Conservation (phyloP, 2,888 invertebrate species). For the Beris morrisii region DNA sequence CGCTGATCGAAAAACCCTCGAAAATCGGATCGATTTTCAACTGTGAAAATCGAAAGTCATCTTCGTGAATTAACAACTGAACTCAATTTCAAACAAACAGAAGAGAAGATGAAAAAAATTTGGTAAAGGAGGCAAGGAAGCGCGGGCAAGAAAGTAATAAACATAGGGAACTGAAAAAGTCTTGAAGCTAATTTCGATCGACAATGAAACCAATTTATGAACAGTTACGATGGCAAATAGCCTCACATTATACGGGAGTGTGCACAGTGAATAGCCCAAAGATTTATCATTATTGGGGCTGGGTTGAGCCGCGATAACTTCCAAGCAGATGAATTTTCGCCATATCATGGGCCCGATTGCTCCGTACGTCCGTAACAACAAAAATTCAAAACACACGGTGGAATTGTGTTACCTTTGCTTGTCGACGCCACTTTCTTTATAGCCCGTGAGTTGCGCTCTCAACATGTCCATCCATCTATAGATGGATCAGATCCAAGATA, state of each 20-base stretch:
- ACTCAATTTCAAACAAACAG: conserved; percentile 30
- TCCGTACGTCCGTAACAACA: conserved; percentile 21
- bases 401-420: conserved; percentile 10
- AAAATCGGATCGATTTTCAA: neutral
- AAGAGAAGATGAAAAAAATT: neutral
- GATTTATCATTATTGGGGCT: conserved; percentile 33
- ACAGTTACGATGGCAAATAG: conserved; percentile 36
- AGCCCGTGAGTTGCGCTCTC: conserved; percentile 1
- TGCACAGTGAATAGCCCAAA: conserved; percentile 35
- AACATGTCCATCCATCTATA: conserved; percentile 1
- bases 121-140: neutral
- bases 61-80: conserved; percentile 34
- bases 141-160: conserved; percentile 2
- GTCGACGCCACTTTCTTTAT: conserved; percentile 29
- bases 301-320: conserved; percentile 21
- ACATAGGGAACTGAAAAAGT: conserved; percentile 23
- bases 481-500: conserved; percentile 16
- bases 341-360: conserved; percentile 35
- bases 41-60: conserved; percentile 33
- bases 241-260: conserved; percentile 34
- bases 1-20: too few species aligned
- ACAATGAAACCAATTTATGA: conserved; percentile 41
- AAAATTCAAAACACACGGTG: conserved; percentile 19
- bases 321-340: conserved; percentile 34
- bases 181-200: conserved; percentile 38